Conservation (phyloP, 2,797 vertebrate genomes). For the Pseudocheirus occidentalis region DNA sequence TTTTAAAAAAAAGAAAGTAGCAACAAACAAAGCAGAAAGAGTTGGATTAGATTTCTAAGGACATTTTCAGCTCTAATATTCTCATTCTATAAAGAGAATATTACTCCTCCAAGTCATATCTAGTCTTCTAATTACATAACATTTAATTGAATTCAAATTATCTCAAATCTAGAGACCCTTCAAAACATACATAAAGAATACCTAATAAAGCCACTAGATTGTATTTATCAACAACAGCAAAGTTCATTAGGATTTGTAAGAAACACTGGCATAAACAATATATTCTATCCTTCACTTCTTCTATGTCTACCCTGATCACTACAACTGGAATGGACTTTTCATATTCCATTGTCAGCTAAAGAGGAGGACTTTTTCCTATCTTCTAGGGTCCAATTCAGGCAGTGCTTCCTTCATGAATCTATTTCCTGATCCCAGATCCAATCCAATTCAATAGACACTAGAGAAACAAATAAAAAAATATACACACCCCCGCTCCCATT, state of each 20-base stretch:
- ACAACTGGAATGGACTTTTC: neutral
- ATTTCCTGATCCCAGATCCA: too few relatives aligned
- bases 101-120: neutral
- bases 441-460: too few relatives aligned
- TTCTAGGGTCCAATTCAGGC: neutral
- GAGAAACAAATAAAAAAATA: too few relatives aligned
- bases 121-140: neutral
- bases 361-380: neutral
- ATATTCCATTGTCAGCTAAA: neutral
- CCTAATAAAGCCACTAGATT: constrained; percentile 44
- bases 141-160: neutral
- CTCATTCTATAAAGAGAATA: neutral
- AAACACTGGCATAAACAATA: constrained; percentile 44
- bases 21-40: neutral
- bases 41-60: neutral
- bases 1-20: too few relatives aligned
- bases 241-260: constrained; percentile 51
- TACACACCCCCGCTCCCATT: too few relatives aligned
- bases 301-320: neutral
- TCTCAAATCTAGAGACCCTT: neutral
- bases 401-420: neutral
- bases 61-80: neutral
- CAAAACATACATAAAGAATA: constrained; percentile 27
- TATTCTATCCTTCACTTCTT: neutral
- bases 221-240: neutral